Conservation (phyloP, 2,797 vertebrate genomes). For the Tolypeutes matacus region DNA sequence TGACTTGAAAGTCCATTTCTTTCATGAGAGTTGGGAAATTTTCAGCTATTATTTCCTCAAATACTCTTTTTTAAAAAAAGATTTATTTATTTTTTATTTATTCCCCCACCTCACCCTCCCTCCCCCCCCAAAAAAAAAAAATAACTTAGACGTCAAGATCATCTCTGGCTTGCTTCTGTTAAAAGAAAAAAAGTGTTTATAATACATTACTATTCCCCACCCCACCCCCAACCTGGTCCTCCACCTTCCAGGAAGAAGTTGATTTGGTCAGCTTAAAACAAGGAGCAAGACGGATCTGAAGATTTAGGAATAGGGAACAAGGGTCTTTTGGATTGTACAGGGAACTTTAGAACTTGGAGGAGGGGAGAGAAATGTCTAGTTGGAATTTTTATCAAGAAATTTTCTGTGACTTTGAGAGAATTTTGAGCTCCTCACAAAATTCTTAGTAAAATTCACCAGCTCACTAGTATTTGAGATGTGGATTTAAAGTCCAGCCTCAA, state of each 20-base stretch:
- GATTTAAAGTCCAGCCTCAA: neutral
- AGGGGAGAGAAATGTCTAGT: neutral
- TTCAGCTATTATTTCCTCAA: no score
- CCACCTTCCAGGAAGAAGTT: neutral
- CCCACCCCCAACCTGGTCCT: neutral
- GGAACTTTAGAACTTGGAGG: neutral
- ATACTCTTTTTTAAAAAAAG: no score
- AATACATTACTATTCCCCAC: neutral
- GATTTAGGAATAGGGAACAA: neutral
- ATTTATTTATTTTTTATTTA: no score
- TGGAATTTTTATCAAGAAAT: neutral
- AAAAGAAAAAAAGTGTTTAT: neutral
- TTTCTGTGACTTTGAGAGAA: slow-evolving; percentile 23
- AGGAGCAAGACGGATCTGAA: neutral
- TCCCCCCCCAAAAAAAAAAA: no score
- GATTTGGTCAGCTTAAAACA: neutral
- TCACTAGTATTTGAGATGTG: neutral
- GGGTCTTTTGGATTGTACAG: neutral
- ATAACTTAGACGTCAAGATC: neutral
- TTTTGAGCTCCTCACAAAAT: neutral
- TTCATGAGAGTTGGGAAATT: no score
- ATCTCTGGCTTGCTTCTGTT: neutral
- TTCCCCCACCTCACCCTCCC: no score
- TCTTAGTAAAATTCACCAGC: neutral
- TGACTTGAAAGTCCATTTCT: no score